Conservation (phyloP, 2,888 invertebrate genomes). For the Leptarthrus brevirostris region DNA sequence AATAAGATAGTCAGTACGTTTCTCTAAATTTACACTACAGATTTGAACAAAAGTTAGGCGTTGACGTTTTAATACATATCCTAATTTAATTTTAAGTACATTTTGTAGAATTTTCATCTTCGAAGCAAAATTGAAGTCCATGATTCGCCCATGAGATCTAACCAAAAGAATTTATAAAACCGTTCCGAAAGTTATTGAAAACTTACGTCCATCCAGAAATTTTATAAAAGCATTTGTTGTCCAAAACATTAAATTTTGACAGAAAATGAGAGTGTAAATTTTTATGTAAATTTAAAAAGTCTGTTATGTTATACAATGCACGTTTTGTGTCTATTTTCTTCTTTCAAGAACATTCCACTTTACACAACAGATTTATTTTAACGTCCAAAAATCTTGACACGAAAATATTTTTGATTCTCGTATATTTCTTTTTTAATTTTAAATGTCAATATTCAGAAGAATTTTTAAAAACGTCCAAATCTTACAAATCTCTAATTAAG, state of each 20-base stretch:
- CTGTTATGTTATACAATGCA: neutral
- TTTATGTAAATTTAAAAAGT: slow-evolving; percentile 15
- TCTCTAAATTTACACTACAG: no score
- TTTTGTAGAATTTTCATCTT: neutral
- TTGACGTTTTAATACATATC: no score
- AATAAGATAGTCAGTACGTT: no score
- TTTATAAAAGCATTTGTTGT: slow-evolving; percentile 18
- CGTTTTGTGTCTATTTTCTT: neutral
- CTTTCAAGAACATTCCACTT: neutral
- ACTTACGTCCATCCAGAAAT: slow-evolving; percentile 38
- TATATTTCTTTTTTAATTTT: neutral
- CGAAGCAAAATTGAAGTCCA: neutral
- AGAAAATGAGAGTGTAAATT: neutral
- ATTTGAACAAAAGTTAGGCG: no score
- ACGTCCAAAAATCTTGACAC: neutral
- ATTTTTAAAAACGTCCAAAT: slow-evolving; percentile 35
- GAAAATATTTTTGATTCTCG: neutral
- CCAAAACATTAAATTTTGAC: neutral
- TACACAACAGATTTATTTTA: neutral
- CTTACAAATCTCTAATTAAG: slow-evolving; percentile 28
- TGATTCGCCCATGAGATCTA: slow-evolving; percentile 1
- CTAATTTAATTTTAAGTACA: neutral
- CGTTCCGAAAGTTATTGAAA: slow-evolving; percentile 34
- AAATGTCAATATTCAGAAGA: slow-evolving; percentile 16
- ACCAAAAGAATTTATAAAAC: slow-evolving; percentile 40